phyloP scores from a whole-genome alignment of 2,888 invertebrate species.

The Tinea semifulvella region DNA sequence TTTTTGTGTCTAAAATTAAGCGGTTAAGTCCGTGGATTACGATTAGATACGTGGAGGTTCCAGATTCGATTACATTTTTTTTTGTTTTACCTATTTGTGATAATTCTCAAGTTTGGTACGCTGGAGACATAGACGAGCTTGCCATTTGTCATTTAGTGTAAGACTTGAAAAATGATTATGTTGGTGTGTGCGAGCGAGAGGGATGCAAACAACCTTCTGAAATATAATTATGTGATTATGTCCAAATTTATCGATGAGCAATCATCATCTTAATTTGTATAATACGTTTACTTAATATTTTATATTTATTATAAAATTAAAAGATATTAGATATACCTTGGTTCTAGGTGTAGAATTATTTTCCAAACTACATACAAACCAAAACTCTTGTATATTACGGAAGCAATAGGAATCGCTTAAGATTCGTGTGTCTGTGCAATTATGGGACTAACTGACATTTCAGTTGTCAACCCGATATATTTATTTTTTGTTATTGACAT shows the following conservation, averaged over 20 bases:
- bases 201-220: too few relatives aligned
- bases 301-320: slow-evolving; percentile 1
- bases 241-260: slow-evolving; percentile 4
- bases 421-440: slow-evolving; percentile 5
- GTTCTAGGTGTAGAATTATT: slow-evolving; percentile 9
- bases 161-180: too few relatives aligned
- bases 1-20: too few relatives aligned
- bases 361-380: slow-evolving; percentile 6
- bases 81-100: too few relatives aligned
- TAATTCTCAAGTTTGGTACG: too few relatives aligned
- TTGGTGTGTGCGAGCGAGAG: too few relatives aligned
- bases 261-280: slow-evolving; percentile 1
- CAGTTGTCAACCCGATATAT: slow-evolving; percentile 1
- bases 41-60: too few relatives aligned
- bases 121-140: too few relatives aligned
- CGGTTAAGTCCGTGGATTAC: too few relatives aligned
- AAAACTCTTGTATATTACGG: neutral
- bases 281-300: slow-evolving; percentile 4
- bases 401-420: slow-evolving; percentile 2
- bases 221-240: slow-evolving; percentile 4
- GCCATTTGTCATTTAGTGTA: too few relatives aligned
- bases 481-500: slow-evolving; percentile 10
- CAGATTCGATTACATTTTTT: too few relatives aligned
- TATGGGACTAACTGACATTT: slow-evolving; percentile 4
- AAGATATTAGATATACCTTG: slow-evolving; percentile 4